Base-by-base conservation (phyloP, 2,888 invertebrate species). In the Physocephala rufipes region DNA sequence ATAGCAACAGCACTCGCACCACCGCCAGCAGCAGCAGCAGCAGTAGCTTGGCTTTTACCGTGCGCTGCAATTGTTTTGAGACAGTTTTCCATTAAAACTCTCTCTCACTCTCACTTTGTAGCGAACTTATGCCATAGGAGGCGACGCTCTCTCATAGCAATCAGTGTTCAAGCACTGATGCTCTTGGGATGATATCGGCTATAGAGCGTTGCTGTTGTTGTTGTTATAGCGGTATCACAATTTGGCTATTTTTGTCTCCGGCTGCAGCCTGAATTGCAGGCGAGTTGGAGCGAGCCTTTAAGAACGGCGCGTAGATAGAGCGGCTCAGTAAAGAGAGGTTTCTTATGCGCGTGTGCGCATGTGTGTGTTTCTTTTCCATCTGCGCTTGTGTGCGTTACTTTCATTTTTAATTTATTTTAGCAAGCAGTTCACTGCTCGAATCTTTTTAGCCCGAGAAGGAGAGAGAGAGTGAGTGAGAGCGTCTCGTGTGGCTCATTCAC, bases 241-340 rank as follows among this genome's bases (percentile, higher is more conserved):
- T 49, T 51, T 65, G 65, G 65, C 65, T 65, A 65, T 65, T 65
- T 65, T 65, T 51, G 47, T 49, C 47, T 16, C 36, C 55, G 26
- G 15, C 47, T 47, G 30, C 45, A 21, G 67, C 55, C 45, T 45
- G 45, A 53, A 53, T 21, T 36, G 36, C 36, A 36, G n/a, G 36
- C 36, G 36, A 36, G 36, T 4, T 36, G 36, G 65, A 45, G 19
- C 19, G 30, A 15, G 51, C 19, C 30, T 65, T 53, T 9, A 7
- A 21, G 53, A 21, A 53, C 53, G 19, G 66, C 45, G 13, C 53
- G n/a, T 55, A 24, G 19, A 13, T 28, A 24, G 53, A 47, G 49
- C 61, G 36, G 30, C 9, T 55, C 24, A 63, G 43, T 36, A 63
- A 3, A 7, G 26, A 45, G 63, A 63, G n/a, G 21, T 45, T 21